These are phyloP conservation scores for Felis chaus DNA, from an alignment of 2,113 vertebrate genomes.

Conservation along the genomic window DNA sequence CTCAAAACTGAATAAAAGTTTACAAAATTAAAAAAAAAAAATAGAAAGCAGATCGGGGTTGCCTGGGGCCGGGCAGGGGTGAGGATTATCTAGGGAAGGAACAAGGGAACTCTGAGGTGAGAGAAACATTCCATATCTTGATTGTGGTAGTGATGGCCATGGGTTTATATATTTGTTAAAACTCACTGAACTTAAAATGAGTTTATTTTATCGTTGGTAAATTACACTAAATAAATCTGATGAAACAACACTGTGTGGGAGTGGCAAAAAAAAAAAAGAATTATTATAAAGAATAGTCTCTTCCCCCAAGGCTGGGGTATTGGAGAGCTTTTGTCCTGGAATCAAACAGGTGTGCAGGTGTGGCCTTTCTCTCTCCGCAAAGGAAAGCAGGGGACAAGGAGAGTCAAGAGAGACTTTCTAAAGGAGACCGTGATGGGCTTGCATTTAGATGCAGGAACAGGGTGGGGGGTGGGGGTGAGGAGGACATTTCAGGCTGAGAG, in stretches of 20 bases:
- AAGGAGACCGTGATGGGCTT: not conserved
- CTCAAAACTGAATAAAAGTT: too few relatives aligned
- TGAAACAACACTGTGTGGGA: not conserved
- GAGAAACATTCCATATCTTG: not conserved
- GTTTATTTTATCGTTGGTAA: not conserved
- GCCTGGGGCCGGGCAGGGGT: not conserved
- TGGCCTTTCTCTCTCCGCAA: not conserved
- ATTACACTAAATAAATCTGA: not conserved
- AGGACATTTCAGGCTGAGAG: not conserved
- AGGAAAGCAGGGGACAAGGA: not conserved
- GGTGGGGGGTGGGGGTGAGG: not conserved
- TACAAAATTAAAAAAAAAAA: too few relatives aligned
- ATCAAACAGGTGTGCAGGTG: too few relatives aligned
- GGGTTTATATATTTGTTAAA: not conserved
- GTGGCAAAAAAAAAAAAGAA: not conserved
- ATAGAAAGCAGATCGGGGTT: not conserved
- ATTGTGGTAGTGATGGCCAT: not conserved
- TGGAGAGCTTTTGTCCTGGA: not conserved
- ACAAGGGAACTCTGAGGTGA: not conserved
- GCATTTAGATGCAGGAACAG: not conserved
- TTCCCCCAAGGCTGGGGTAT: not conserved
- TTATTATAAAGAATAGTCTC: not conserved
- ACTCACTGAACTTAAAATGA: not conserved
- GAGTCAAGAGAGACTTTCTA: not conserved
- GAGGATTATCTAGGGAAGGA: not conserved